Percentiles rank a stretch among this genome's conserved stretches.
Conservation (phyloP, 92 coral and sea anemone species). For the Epizoanthus ramosus region DNA sequence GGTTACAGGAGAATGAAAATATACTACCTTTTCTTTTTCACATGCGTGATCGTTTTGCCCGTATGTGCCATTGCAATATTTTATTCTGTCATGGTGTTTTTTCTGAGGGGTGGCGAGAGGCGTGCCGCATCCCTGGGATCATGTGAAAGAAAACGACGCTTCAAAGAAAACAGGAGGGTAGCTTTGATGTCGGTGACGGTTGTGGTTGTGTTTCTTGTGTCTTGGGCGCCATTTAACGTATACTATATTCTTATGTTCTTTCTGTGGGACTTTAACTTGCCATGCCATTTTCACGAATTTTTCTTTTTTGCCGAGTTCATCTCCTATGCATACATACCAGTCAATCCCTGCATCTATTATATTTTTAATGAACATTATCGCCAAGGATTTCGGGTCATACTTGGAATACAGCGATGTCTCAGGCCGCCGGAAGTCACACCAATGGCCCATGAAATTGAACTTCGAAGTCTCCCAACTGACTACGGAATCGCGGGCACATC, state of each 20-base stretch:
- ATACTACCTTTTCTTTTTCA: conserved; percentile 1
- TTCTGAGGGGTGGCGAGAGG: not conserved
- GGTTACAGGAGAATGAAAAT: not conserved
- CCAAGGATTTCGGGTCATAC: not conserved
- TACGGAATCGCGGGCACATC: too few relatives aligned
- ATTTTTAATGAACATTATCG: not conserved
- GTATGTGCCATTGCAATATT: not conserved
- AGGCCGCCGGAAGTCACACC: not conserved
- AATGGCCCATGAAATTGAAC: not conserved
- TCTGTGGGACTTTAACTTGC: not conserved
- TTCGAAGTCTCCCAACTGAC: too few relatives aligned
- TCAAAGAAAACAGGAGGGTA: conserved; percentile 1
- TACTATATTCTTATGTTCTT: not conserved
- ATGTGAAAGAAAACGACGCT: not conserved
- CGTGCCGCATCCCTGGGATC: not conserved
- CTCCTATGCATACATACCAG: not conserved
- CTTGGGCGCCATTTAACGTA: not conserved
- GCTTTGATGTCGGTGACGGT: conserved; percentile 13
- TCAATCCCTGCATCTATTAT: conserved; percentile 9
- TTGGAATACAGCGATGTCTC: not conserved
- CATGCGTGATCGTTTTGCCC: not conserved
- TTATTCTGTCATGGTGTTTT: not conserved
- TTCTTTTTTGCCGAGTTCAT: not conserved
- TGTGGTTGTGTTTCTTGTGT: not conserved
- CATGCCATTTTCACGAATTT: not conserved